These are phyloP conservation scores for Brachynemurus nebulosus DNA, from an alignment of 2,888 invertebrate species.

Conservation along the genomic window DNA sequence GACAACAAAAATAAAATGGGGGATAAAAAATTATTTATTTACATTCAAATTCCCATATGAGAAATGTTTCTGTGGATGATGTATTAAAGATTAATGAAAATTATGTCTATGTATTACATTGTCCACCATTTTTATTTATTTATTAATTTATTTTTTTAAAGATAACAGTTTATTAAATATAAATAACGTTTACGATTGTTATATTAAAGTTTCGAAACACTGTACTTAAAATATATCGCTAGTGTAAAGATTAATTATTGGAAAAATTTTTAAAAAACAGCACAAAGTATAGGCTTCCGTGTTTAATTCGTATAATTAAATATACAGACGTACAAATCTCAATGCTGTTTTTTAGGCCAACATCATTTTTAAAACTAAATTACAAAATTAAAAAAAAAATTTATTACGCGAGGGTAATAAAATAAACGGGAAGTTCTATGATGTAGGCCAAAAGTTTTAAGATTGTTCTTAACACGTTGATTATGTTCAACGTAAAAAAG, in stretches of 20 bases:
- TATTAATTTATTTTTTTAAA: background rate
- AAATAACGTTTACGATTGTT: conserved; percentile 1
- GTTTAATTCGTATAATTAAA: background rate
- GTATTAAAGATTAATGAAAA: background rate
- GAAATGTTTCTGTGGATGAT: background rate
- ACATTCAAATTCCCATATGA: background rate
- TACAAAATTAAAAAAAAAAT: no score
- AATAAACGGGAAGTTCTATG: background rate
- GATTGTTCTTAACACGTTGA: background rate
- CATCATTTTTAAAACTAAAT: no score
- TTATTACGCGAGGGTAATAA: background rate
- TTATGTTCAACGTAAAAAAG: conserved; percentile 1
- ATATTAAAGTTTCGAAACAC: conserved; percentile 1
- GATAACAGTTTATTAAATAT: conserved; percentile 1
- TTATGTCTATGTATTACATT: background rate
- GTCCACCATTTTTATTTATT: background rate
- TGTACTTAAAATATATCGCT: conserved; percentile 1
- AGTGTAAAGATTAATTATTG: background rate
- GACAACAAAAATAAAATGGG: background rate
- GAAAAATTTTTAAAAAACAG: background rate
- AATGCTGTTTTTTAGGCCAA: conserved; percentile 1
- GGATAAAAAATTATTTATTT: background rate
- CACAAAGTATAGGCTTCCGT: background rate
- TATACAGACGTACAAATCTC: background rate
- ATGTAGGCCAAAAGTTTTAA: background rate